Conservation (phyloP, 2,113 vertebrate species). For the Centropristis striata region DNA sequence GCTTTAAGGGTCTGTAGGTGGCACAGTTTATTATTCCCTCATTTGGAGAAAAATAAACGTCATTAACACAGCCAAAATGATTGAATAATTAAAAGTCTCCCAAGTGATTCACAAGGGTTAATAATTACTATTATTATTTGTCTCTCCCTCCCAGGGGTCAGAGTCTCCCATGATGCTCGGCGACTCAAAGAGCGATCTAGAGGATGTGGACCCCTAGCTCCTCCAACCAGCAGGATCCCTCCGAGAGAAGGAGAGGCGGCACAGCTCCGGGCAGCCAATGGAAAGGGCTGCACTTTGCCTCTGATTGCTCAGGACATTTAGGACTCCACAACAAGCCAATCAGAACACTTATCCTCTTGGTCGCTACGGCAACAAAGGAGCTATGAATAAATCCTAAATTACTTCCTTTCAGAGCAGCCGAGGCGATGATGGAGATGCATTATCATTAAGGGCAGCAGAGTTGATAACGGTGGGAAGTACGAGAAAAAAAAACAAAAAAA, state of each 20-base stretch:
- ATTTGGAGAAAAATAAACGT: no score
- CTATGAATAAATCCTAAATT: slow-evolving; percentile 74
- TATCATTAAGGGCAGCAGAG: slow-evolving; percentile 68
- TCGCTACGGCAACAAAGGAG: slow-evolving; percentile 70
- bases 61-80: no score
- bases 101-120: neutral
- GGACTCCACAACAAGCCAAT: slow-evolving; percentile 71
- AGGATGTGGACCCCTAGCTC: slow-evolving; percentile 94
- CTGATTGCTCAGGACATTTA: slow-evolving; percentile 75
- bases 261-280: slow-evolving; percentile 72
- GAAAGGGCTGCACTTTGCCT: slow-evolving; percentile 77
- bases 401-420: slow-evolving; percentile 73
- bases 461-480: slow-evolving; percentile 57
- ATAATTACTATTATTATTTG: neutral
- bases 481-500: slow-evolving; percentile 3
- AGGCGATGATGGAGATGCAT: slow-evolving; percentile 61
- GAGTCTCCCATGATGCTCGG: slow-evolving; percentile 99
- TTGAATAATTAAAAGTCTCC: no score
- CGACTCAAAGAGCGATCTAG: slow-evolving; percentile 96
- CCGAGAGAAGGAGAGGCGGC: slow-evolving; percentile 63
- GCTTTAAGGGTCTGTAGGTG: no score
- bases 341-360: slow-evolving; percentile 66
- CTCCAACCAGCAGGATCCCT: slow-evolving; percentile 60
- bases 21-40: no score
- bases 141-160: slow-evolving; percentile 87